Evolutionary conservation across 2,888 invertebrate species (phyloP).

Genomic region (Drosophila birchii): DNA sequence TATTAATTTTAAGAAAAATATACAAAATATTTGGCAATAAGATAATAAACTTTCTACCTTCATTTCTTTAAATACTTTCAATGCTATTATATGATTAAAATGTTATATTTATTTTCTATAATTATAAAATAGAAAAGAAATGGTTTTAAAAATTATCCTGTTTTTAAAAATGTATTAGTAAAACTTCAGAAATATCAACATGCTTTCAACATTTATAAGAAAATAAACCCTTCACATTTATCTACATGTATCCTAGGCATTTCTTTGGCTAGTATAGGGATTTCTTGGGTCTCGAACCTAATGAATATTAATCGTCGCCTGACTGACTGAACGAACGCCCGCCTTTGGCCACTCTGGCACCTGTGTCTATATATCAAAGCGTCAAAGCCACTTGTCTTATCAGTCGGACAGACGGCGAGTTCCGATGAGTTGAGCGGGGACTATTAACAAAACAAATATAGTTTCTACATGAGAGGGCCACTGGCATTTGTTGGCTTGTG

Average conservation of each 20-base stretch:
- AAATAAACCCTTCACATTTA: neutral
- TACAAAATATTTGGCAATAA: too few species aligned
- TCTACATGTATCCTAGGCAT: neutral
- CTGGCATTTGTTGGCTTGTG: constrained; percentile 47
- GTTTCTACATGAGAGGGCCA: constrained; percentile 65
- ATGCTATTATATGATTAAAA: neutral
- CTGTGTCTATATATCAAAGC: constrained; percentile 73
- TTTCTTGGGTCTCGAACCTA: constrained; percentile 41
- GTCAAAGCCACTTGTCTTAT: constrained; percentile 79
- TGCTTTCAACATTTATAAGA: neutral
- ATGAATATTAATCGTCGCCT: constrained; percentile 75
- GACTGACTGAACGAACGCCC: constrained; percentile 49
- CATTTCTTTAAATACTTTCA: neutral
- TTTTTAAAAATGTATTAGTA: neutral
- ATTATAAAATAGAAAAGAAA: neutral
- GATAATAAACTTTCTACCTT: too few species aligned
- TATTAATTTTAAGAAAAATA: neutral
- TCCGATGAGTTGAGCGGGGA: constrained; percentile 59
- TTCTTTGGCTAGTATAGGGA: neutral
- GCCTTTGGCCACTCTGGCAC: constrained; percentile 44
- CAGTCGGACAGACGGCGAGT: constrained; percentile 60
- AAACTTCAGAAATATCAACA: neutral
- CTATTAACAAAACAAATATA: constrained; percentile 81
- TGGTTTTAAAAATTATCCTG: neutral
- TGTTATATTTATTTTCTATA: neutral